phyloP scores from a whole-genome alignment of 2,797 vertebrate genomes.

The Xenentodon cancila region DNA sequence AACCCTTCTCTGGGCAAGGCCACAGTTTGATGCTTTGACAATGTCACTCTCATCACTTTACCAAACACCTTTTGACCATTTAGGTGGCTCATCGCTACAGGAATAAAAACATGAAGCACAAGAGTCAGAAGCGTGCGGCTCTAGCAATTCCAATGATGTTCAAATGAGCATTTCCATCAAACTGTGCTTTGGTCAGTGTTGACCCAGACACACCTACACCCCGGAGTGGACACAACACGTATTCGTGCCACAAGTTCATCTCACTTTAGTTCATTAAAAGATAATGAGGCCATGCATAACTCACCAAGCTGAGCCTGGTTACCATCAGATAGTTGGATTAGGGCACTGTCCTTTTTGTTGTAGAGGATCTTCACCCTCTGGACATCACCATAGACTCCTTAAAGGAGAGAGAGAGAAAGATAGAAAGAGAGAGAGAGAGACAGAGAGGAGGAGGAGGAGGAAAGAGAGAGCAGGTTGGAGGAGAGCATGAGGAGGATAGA shows the following conservation, averaged over 20 bases:
- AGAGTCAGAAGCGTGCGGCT: not conserved
- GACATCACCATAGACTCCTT: slow-evolving; percentile 98
- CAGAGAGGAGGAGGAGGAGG: slow-evolving; percentile 17
- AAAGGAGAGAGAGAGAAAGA: slow-evolving; percentile 33
- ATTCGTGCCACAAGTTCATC: too few relatives aligned
- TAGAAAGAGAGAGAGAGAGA: slow-evolving; percentile 24
- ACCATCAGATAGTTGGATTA: slow-evolving; percentile 97
- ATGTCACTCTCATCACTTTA: slow-evolving; percentile 97
- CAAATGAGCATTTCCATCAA: not conserved
- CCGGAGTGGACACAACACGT: too few relatives aligned
- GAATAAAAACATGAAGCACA: not conserved
- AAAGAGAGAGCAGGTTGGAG: slow-evolving; percentile 41
- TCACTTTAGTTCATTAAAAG: not conserved
- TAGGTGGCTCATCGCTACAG: slow-evolving; percentile 96
- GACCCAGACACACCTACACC: too few relatives aligned
- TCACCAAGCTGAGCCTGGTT: slow-evolving; percentile 98
- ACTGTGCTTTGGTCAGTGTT: not conserved
- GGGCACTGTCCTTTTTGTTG: slow-evolving; percentile 99
- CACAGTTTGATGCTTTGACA: slow-evolving; percentile 97
- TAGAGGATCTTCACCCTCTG: slow-evolving; percentile 99
- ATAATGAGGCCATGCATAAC: slow-evolving; percentile 35
- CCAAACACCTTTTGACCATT: slow-evolving; percentile 99
- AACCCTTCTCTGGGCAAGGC: slow-evolving; percentile 96
- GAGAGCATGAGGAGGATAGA: slow-evolving; percentile 58
- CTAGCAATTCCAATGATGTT: not conserved